Percentiles rank a stretch among this genome's conserved stretches.
Conservation (phyloP, 2,797 vertebrate genomes). For the Lepus townsendii region DNA sequence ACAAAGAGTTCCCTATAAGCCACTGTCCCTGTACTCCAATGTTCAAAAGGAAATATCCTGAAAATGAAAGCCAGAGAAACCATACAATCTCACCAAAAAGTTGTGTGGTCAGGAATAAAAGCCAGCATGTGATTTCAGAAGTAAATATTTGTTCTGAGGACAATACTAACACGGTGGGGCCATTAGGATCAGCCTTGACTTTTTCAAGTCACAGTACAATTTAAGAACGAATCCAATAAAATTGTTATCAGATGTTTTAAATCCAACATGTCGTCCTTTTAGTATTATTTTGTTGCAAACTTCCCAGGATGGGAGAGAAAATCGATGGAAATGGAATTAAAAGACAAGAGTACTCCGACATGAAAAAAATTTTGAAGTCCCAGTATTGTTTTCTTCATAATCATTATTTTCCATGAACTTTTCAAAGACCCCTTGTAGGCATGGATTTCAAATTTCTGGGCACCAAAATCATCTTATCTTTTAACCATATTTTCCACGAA, state of each 20-base stretch:
- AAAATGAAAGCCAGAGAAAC: constrained; percentile 71
- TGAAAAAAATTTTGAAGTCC: too few species aligned
- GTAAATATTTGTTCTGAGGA: constrained; percentile 47
- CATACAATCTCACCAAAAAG: constrained; percentile 11
- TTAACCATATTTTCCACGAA: too few species aligned
- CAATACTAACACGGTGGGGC: constrained; percentile 13
- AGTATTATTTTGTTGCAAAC: constrained; percentile 7
- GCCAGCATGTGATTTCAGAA: constrained; percentile 39
- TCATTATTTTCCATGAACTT: too few species aligned
- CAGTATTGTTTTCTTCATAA: too few species aligned
- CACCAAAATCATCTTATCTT: too few species aligned
- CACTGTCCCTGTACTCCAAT: constrained; percentile 23
- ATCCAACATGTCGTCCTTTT: constrained; percentile 39
- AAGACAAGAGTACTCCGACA: too few species aligned
- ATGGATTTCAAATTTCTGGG: too few species aligned
- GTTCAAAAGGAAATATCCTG: constrained; percentile 56
- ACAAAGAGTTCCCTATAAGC: constrained; percentile 66
- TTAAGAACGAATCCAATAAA: constrained; percentile 66
- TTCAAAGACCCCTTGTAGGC: too few species aligned
- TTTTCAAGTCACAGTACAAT: constrained; percentile 51
- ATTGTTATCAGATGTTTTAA: constrained; percentile 44
- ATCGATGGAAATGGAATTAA: neutral
- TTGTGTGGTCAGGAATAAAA: constrained; percentile 61
- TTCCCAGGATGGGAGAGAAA: neutral
- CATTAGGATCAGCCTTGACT: constrained; percentile 32